phyloP scores from a whole-genome alignment of 2,113 vertebrate genomes.

The Tylochromis polylepis region DNA sequence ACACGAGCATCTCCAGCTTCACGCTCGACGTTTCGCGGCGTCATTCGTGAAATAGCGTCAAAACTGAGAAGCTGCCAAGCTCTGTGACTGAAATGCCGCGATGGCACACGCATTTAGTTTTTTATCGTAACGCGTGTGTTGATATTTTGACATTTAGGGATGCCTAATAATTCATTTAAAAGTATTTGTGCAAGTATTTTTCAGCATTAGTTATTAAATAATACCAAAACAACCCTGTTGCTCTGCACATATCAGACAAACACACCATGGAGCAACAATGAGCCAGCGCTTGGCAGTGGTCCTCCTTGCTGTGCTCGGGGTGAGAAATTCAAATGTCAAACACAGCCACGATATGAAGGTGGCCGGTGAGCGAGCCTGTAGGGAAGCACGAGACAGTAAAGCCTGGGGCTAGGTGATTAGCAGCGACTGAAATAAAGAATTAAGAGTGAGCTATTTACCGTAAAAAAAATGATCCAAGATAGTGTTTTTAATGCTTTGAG shows the following conservation, averaged over 20 bases:
- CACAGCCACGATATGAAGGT: neutral
- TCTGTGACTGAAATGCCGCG: neutral
- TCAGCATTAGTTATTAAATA: neutral
- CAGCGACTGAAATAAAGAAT: neutral
- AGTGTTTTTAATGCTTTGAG: neutral
- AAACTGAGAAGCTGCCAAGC: neutral
- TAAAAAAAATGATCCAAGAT: too few species aligned
- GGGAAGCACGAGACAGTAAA: neutral
- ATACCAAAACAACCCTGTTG: neutral
- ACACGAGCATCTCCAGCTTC: neutral
- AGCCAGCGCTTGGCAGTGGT: neutral
- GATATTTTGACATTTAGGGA: neutral
- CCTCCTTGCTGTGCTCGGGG: neutral
- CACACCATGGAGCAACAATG: neutral
- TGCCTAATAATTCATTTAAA: neutral
- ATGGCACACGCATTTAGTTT: neutral
- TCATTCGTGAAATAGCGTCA: neutral
- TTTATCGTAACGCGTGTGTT: fast-evolving
- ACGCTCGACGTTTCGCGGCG: neutral
- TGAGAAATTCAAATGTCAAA: neutral
- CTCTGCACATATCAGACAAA: neutral
- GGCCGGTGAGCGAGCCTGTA: neutral
- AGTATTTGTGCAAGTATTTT: neutral
- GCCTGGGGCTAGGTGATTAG: neutral
- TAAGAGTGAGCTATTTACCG: neutral